Evolutionary conservation across 2,113 vertebrate genomes (phyloP).

Genomic region (Rutilus rutilus): DNA sequence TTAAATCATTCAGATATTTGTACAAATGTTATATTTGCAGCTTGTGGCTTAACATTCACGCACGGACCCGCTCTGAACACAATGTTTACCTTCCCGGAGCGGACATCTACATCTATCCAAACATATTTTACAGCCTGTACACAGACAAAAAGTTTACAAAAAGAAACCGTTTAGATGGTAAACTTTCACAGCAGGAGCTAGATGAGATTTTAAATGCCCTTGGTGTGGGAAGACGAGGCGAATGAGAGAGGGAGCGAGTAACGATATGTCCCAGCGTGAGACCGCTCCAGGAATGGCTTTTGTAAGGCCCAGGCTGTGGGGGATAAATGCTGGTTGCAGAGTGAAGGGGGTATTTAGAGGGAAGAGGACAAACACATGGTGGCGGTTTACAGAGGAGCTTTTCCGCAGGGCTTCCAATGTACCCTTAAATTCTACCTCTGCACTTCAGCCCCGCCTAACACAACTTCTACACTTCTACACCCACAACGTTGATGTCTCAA

Average conservation of each 20-base stretch:
- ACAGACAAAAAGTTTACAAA: slow-evolving; percentile 53
- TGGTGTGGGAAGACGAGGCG: slow-evolving; percentile 42
- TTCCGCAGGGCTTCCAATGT: slow-evolving; percentile 51
- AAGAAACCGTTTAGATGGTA: slow-evolving; percentile 20
- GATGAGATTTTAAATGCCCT: slow-evolving; percentile 52
- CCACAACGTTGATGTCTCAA: slow-evolving; percentile 32
- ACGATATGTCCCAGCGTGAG: slow-evolving; percentile 47
- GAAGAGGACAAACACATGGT: slow-evolving; percentile 61
- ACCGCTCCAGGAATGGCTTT: slow-evolving; percentile 65
- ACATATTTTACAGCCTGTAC: slow-evolving; percentile 27
- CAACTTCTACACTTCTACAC: slow-evolving; percentile 45
- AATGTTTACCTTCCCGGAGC: slow-evolving; percentile 38
- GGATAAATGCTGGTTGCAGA: slow-evolving; percentile 57
- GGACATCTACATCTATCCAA: slow-evolving; percentile 23
- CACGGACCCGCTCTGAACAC: slow-evolving; percentile 28
- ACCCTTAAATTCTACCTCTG: slow-evolving; percentile 62
- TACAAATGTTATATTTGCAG: slow-evolving; percentile 1
- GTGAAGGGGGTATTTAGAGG: slow-evolving; percentile 61
- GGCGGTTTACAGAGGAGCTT: slow-evolving; percentile 58
- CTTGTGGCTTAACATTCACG: neutral
- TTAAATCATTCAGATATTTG: neutral
- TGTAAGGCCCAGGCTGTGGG: slow-evolving; percentile 53
- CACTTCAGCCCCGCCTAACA: slow-evolving; percentile 59
- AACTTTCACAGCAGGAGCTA: slow-evolving; percentile 1
- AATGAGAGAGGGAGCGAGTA: slow-evolving; percentile 46